Evolutionary conservation across 2,113 vertebrate species (phyloP), one percentile per base, ranked within the genome.

Genomic region (Notothenia rossii): DNA sequence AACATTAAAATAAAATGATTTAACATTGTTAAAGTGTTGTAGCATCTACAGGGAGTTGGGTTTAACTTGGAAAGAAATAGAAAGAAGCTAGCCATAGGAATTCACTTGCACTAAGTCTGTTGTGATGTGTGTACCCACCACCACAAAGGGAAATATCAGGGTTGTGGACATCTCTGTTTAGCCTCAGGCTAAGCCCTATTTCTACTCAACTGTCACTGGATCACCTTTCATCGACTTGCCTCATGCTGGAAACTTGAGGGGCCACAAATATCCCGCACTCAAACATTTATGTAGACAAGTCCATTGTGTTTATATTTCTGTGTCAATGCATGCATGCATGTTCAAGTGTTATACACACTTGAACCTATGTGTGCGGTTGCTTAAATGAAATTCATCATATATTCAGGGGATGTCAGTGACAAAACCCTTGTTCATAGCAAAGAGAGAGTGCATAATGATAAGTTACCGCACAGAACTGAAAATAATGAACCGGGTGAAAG

Each of bases 81-180:
- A 43, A n/a, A 5, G 2, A 43, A 40, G 36, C 36, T 6, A 4
- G 1, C 8, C 15, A 46, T 63, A 11, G 22, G 18, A 45, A 46
- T 63, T 63, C 40, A 46, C 40, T 22, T 55, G 17, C 65, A 53
- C 10, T 15, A 73, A 40, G 45, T 1, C 15, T 58, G 15, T 29
- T 67, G 54, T 72, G 61, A 72, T 72, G 20, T 3, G 25, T 9
- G 20, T 15, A 17, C 10, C 54, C 25, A 54, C 29, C n/a, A 17
- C 45, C 51, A 69, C 75, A 75, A 11, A 51, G 53, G 13, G 49
- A 77, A 64, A 72, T 61, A 69, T 55, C 65, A 53, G 13, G 50
- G 18, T 22, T 40, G 33, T 13, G 12, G 67, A 55, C 17, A 45
- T 73, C 63, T 77, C 69, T 51, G 67, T 62, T 68, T 40, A 58